Evolutionary conservation across 2,797 vertebrate genomes (phyloP).

Genomic region (Enteromius unitaeniatus): DNA sequence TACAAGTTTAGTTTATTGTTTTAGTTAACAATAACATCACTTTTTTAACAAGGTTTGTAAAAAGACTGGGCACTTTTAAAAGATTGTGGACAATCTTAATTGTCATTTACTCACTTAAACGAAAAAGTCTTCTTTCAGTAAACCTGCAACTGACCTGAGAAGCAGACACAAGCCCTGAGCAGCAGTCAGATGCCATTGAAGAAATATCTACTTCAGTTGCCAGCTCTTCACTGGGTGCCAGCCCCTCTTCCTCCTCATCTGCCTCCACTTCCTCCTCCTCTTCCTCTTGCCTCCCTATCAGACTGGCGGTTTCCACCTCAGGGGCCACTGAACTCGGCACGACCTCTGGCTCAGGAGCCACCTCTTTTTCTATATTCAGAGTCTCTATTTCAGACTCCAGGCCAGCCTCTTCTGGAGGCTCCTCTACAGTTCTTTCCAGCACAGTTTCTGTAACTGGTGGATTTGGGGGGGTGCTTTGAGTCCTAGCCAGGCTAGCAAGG

Average conservation of each 20-base stretch:
- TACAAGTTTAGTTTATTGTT: too few species aligned
- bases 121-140: not conserved
- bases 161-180: conserved; percentile 66
- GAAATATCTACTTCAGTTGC: conserved; percentile 78
- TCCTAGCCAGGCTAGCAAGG: not conserved
- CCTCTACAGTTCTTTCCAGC: conserved; percentile 44
- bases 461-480: conserved; percentile 16
- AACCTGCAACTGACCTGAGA: conserved; percentile 70
- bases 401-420: conserved; percentile 20
- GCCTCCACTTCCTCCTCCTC: conserved; percentile 63
- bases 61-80: not conserved
- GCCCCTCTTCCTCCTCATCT: conserved; percentile 58
- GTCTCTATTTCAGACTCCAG: conserved; percentile 55
- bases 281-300: conserved; percentile 62
- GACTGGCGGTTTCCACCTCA: conserved; percentile 72
- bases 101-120: not conserved
- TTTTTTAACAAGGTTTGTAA: not conserved
- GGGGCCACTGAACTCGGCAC: conserved; percentile 70
- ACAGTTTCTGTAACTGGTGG: conserved; percentile 6
- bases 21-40: not conserved
- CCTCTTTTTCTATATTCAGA: conserved; percentile 44
- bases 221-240: conserved; percentile 70
- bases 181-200: conserved; percentile 80
- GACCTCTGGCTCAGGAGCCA: conserved; percentile 46
- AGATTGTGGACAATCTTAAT: not conserved